Base-by-base conservation (phyloP, 1,140 invertebrate genomes). In the Cydia amplana region DNA sequence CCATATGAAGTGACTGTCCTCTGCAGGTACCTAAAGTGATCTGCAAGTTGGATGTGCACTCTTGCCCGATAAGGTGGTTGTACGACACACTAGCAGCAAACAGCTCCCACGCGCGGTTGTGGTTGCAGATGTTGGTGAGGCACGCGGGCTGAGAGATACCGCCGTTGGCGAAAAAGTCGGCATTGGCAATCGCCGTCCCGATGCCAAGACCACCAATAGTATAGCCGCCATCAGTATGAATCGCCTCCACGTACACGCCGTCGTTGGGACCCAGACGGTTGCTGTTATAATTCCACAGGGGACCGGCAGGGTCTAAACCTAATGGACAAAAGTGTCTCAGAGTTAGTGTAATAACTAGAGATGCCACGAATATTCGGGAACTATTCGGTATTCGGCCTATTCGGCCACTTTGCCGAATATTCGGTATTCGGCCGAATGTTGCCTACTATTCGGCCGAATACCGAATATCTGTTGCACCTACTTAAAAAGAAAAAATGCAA, bases 101-200 rank as follows among this genome's bases (percentile, higher is more conserved):
- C 77, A 94, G 94, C 20, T 93, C 81, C 46, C 94, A 94, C 3
- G 95, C 92, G 75, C 95, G 87, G 79, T 91, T 91, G 75, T 94
- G 94, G 63, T 94, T 94, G 79, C 95, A 95, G 16, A 94, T 90
- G 60, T 95, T 80, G 87, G 83, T 79, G 14, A 83, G 18, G 49
- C 91, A 86, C 25, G 89, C 91, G 51, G 92, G 92, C 36, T 88
- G 90, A 46, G 77, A 75, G 4, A 76, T 20, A 25, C 95, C 96
- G 5, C 95, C 95, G 83, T 97, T 97, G 0, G 95, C 95, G 84
- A 95, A 97, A 91, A 97, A 97, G 85, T 97, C 96, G 4, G 94
- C 94, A 79, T 95, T 94, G 20, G 96, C 95, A 0, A 78, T 36
- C 7, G 92, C 94, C 32, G 94, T 85, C 28, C 87, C 75, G 40